phyloP scores from a whole-genome alignment of 1,140 invertebrate species.

The Drosophila insularis region DNA sequence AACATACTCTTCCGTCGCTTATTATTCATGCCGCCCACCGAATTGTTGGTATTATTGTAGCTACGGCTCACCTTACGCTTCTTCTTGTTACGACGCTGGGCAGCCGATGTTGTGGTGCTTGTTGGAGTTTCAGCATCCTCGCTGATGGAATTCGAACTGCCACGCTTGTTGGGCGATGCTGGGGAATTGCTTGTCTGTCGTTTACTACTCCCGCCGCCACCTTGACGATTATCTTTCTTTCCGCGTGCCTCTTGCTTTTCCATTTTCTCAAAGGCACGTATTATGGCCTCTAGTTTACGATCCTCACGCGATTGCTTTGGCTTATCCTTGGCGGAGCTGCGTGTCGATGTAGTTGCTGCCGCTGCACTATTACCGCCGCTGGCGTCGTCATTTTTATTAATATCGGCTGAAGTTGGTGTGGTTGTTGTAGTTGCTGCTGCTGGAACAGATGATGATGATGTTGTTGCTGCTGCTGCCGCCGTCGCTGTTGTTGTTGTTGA shows the following conservation, averaged over 20 bases:
- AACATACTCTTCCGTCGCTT: slow-evolving; percentile 84
- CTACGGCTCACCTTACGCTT: slow-evolving; percentile 75
- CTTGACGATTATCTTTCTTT: slow-evolving; percentile 84
- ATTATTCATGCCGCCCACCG: slow-evolving; percentile 30
- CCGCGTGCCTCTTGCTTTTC: slow-evolving; percentile 89
- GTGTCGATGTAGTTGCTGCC: slow-evolving; percentile 36
- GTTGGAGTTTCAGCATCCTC: slow-evolving; percentile 43
- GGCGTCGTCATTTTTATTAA: slow-evolving; percentile 24
- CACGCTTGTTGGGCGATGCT: slow-evolving; percentile 63
- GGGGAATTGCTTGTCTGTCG: slow-evolving; percentile 67
- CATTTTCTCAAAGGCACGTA: slow-evolving; percentile 95
- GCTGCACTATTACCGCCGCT: background rate
- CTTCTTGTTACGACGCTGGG: slow-evolving; percentile 63
- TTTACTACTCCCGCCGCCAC: slow-evolving; percentile 52
- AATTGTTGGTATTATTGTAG: slow-evolving; percentile 57
- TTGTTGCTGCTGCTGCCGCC: slow-evolving; percentile 7
- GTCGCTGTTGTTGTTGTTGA: slow-evolving; percentile 5
- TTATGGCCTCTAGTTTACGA: slow-evolving; percentile 97
- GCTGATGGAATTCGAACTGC: slow-evolving; percentile 56
- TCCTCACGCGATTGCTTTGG: slow-evolving; percentile 92
- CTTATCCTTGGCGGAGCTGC: slow-evolving; percentile 61
- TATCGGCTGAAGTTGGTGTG: slow-evolving; percentile 18
- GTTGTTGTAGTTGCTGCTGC: slow-evolving; percentile 18
- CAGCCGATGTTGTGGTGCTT: slow-evolving; percentile 27
- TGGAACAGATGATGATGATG: too few species aligned